A percentile compares a stretch with the other conserved stretches of the same genome.
Evolutionary conservation across 53 echinoderm and acorn worm genomes (phyloP).

Genomic region (Apostichopus leukothele): DNA sequence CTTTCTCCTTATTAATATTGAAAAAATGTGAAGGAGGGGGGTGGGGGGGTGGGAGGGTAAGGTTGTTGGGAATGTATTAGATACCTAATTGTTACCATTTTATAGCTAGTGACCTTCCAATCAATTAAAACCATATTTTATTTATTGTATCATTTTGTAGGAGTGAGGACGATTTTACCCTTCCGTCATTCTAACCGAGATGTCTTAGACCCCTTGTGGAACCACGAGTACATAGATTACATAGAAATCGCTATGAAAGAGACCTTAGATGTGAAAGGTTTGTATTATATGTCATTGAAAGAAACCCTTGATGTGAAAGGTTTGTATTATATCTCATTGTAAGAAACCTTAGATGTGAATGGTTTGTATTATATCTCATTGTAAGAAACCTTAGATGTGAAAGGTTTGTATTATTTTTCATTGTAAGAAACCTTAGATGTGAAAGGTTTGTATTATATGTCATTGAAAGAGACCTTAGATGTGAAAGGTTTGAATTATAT

Average conservation of each 20-base stretch:
- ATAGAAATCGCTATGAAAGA: constrained; percentile 98
- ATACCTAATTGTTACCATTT: too few species aligned
- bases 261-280: constrained; percentile 91
- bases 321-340: constrained; percentile 35
- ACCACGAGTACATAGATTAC: constrained; percentile 72
- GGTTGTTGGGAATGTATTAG: too few species aligned
- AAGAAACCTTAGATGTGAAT: not conserved
- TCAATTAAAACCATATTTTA: too few species aligned
- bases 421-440: too few species aligned
- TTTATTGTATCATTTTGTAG: constrained; percentile 36
- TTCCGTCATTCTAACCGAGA: constrained; percentile 67
- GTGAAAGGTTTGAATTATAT: too few species aligned
- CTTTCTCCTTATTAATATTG: too few species aligned
- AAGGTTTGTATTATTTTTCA: constrained; percentile 57
- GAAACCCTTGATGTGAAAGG: too few species aligned
- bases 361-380: not conserved
- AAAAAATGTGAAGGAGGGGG: too few species aligned
- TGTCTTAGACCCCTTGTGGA: constrained; percentile 65
- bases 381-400: constrained; percentile 88
- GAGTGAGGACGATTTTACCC: constrained; percentile 84
- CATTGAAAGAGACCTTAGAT: too few species aligned
- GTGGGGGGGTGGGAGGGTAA: too few species aligned
- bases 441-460: too few species aligned
- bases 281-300: not conserved
- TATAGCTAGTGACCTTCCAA: too few species aligned